phyloP scores from a whole-genome alignment of 2,888 invertebrate species.

The Diarsia rubi region DNA sequence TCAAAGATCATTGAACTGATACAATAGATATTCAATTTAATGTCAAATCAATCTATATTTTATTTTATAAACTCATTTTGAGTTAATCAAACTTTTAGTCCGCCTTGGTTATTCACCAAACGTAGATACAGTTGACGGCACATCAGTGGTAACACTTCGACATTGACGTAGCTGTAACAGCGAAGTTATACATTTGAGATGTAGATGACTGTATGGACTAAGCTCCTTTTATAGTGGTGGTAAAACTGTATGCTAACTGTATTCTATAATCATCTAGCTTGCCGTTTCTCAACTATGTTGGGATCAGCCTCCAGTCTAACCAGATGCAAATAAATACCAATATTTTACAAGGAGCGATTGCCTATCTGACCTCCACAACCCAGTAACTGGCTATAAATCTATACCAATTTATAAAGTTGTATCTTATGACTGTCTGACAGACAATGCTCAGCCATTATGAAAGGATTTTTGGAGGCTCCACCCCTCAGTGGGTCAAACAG shows the following conservation, averaged over 20 bases:
- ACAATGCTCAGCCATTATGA: conserved; percentile 9
- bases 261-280: neutral
- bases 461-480: conserved; percentile 1
- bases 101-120: neutral
- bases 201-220: neutral
- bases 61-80: conserved; percentile 23
- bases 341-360: neutral
- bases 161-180: neutral
- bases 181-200: neutral
- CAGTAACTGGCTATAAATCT: neutral
- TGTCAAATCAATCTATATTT: conserved; percentile 22
- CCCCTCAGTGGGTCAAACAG: conserved; percentile 13
- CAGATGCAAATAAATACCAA: neutral
- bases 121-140: neutral
- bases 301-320: neutral
- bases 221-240: neutral
- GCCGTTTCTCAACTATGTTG: neutral
- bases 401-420: neutral
- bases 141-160: neutral
- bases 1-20: conserved; percentile 12
- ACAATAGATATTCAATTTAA: conserved; percentile 21
- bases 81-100: conserved; percentile 27
- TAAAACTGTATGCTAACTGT: neutral
- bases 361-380: neutral
- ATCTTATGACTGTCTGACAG: neutral